Evolutionary conservation across 2,888 invertebrate species (phyloP).

Genomic region (Trachelus tabidus): DNA sequence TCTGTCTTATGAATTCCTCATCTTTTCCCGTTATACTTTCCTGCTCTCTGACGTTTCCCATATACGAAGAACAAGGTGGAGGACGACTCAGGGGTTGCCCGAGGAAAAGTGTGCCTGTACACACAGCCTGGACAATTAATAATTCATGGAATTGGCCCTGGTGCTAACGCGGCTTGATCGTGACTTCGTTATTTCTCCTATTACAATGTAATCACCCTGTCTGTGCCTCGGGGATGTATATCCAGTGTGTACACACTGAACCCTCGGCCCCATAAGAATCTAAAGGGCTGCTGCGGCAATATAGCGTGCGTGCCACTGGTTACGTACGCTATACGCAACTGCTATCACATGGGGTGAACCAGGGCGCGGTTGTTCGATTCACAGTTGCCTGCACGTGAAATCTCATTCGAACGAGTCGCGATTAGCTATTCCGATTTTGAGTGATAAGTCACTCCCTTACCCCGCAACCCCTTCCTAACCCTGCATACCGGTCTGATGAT

Average conservation of each 20-base stretch:
- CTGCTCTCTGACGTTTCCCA: neutral
- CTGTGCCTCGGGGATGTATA: neutral
- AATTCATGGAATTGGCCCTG: neutral
- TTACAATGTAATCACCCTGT: slow-evolving; percentile 21
- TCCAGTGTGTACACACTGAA: neutral
- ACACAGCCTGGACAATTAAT: neutral
- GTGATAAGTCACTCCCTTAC: slow-evolving; percentile 35
- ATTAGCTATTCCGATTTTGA: slow-evolving; percentile 58
- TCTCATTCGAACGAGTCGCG: slow-evolving; percentile 40
- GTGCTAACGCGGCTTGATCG: slow-evolving; percentile 11
- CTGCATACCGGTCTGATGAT: slow-evolving; percentile 44
- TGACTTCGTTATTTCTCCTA: slow-evolving; percentile 21
- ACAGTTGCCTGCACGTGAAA: neutral
- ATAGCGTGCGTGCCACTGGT: neutral
- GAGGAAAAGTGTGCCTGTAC: neutral
- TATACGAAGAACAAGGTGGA: neutral
- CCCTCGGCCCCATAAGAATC: neutral
- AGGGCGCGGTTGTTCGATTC: neutral
- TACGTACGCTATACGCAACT: neutral
- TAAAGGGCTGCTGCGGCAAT: neutral
- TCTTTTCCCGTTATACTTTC: neutral
- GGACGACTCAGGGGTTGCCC: no score
- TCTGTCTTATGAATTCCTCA: neutral
- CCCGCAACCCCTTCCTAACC: slow-evolving; percentile 31
- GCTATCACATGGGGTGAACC: neutral